A percentile compares a stretch with the other conserved stretches of the same genome.
phyloP scores from a whole-genome alignment of 2,888 invertebrate genomes.

The Carabus problematicus region DNA sequence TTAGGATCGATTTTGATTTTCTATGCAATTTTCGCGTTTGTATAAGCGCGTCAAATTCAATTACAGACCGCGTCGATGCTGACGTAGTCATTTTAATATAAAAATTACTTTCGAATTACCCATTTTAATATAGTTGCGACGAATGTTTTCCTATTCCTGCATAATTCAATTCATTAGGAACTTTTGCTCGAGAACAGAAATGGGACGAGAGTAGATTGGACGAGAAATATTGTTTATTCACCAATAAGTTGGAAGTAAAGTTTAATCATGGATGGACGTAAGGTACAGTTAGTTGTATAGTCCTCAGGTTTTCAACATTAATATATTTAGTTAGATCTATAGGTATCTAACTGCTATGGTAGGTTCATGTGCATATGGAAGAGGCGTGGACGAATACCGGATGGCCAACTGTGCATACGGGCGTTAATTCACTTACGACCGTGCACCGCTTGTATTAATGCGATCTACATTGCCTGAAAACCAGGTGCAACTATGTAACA shows the following conservation, averaged over 20 bases:
- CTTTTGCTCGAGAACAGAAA: too few species aligned
- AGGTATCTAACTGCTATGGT: too few species aligned
- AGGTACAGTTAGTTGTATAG: too few species aligned
- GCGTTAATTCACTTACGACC: slow-evolving; percentile 35
- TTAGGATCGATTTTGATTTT: slow-evolving; percentile 31
- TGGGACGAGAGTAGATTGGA: too few species aligned
- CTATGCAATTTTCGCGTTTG: slow-evolving; percentile 31
- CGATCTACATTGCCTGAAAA: slow-evolving; percentile 31
- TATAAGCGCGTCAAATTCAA: slow-evolving; percentile 24
- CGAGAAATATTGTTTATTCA: too few species aligned
- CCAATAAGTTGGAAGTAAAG: too few species aligned
- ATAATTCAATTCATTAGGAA: too few species aligned
- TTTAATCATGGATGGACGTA: too few species aligned
- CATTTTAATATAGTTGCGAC: slow-evolving; percentile 17
- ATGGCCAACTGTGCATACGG: background rate
- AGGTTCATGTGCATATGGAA: too few species aligned
- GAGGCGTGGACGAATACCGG: too few species aligned
- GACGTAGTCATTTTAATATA: slow-evolving; percentile 19
- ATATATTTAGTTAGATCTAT: too few species aligned
- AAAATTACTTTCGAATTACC: slow-evolving; percentile 24
- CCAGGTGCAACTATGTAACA: slow-evolving; percentile 37
- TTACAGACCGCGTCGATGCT: slow-evolving; percentile 23
- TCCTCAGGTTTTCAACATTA: too few species aligned
- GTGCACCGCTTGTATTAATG: slow-evolving; percentile 39
- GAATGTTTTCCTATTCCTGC: background rate